Evolutionary conservation across 2,113 vertebrate species (phyloP).

Genomic region (Anolis carolinensis): DNA sequence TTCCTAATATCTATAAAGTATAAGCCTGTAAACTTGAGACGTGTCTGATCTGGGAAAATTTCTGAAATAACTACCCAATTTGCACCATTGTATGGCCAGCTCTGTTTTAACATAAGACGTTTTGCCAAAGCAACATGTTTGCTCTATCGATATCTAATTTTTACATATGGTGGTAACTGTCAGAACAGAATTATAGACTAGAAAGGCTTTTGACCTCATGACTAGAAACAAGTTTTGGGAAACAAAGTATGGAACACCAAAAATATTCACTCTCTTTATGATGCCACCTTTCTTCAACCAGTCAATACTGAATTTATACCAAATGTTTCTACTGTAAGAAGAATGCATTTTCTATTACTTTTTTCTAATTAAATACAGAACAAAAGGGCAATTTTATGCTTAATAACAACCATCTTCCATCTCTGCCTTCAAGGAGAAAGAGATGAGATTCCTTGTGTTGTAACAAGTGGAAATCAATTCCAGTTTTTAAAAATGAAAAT

Average conservation of each 20-base stretch:
- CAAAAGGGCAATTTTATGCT: not conserved
- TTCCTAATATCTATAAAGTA: no score
- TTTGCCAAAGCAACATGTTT: no score
- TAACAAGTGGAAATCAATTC: conserved; percentile 1
- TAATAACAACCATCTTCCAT: not conserved
- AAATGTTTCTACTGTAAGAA: not conserved
- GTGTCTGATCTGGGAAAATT: no score
- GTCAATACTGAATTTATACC: not conserved
- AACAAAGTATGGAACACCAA: not conserved
- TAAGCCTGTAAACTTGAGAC: no score
- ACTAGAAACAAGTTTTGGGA: no score
- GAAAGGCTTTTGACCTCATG: no score
- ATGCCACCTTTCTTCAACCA: not conserved
- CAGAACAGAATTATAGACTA: no score
- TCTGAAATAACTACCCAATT: no score
- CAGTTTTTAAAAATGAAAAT: not conserved
- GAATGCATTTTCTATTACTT: not conserved
- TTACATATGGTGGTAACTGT: no score
- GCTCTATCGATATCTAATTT: no score
- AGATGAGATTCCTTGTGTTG: not conserved
- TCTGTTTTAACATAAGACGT: no score
- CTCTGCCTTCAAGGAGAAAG: not conserved
- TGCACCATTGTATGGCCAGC: no score
- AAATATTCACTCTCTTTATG: not conserved
- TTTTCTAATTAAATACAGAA: not conserved